phyloP scores from a whole-genome alignment of 2,888 invertebrate genomes.

The Agonopterix arenella region DNA sequence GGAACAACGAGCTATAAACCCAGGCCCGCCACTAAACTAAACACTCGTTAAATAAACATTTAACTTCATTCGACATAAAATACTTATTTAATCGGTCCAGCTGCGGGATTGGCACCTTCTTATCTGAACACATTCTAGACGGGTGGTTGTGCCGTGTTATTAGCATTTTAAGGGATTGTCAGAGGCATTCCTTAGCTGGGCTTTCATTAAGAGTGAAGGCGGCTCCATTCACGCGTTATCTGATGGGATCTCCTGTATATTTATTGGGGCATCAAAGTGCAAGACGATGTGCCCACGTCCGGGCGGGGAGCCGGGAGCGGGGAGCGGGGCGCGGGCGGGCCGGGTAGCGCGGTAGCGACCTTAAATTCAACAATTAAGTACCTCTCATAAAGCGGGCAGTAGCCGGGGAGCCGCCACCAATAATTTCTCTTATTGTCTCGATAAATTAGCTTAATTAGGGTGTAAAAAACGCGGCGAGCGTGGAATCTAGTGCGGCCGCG shows the following conservation, averaged over 20 bases:
- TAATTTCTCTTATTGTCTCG: slow-evolving; percentile 71
- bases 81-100: slow-evolving; percentile 40
- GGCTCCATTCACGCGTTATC: slow-evolving; percentile 44
- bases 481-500: slow-evolving; percentile 63
- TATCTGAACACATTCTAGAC: slow-evolving; percentile 42
- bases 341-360: slow-evolving; percentile 68
- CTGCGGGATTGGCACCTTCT: slow-evolving; percentile 44
- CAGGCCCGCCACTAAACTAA: slow-evolving; percentile 4
- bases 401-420: slow-evolving; percentile 41
- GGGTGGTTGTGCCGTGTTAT: slow-evolving; percentile 33
- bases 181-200: slow-evolving; percentile 34
- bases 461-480: slow-evolving; percentile 62
- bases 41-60: slow-evolving; percentile 7
- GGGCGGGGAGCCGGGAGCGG: slow-evolving; percentile 11
- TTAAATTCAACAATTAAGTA: slow-evolving; percentile 61
- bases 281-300: background rate
- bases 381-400: slow-evolving; percentile 63
- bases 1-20: slow-evolving; percentile 7
- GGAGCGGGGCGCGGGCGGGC: slow-evolving; percentile 15
- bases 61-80: slow-evolving; percentile 42
- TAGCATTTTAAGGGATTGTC: slow-evolving; percentile 47
- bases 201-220: slow-evolving; percentile 38
- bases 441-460: slow-evolving; percentile 76
- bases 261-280: slow-evolving; percentile 52
- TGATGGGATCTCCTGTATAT: slow-evolving; percentile 58